A percentile compares a stretch with the other conserved stretches of the same genome.
Conservation (phyloP, 64 coral and sea anemone species). For the Orbicella faveolata region DNA sequence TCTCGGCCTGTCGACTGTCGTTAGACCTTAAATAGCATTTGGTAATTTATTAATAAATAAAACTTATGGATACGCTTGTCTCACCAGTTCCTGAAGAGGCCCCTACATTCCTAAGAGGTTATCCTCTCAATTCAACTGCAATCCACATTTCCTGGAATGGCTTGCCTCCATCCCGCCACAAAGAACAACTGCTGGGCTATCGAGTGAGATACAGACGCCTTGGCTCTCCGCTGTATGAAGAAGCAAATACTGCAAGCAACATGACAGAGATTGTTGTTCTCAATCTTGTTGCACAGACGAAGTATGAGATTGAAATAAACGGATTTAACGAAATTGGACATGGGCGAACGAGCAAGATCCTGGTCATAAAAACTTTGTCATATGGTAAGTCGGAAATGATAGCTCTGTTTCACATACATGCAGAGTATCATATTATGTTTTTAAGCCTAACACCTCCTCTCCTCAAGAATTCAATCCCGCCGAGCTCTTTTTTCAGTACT, state of each 20-base stretch:
- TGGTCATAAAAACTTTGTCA: neutral
- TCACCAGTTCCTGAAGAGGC: neutral
- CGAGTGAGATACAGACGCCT: neutral
- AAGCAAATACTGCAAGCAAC: neutral
- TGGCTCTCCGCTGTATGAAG: neutral
- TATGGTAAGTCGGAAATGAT: neutral
- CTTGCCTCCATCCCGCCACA: neutral
- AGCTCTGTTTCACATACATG: neutral
- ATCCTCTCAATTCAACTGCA: slow-evolving; percentile 8
- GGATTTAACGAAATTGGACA: slow-evolving; percentile 1
- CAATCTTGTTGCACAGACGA: neutral
- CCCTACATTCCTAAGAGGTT: neutral
- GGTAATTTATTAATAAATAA: neutral
- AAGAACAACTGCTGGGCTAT: neutral
- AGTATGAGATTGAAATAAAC: neutral
- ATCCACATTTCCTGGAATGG: neutral
- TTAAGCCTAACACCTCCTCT: no score
- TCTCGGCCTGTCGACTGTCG: no score
- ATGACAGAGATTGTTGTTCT: neutral
- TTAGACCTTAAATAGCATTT: neutral
- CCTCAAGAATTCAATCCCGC: no score
- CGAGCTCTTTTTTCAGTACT: no score
- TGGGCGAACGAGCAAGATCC: neutral
- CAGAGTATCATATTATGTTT: no score
- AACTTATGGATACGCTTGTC: neutral